Evolutionary conservation across 1,140 invertebrate species (phyloP).

Genomic region (Drosophila sproati): DNA sequence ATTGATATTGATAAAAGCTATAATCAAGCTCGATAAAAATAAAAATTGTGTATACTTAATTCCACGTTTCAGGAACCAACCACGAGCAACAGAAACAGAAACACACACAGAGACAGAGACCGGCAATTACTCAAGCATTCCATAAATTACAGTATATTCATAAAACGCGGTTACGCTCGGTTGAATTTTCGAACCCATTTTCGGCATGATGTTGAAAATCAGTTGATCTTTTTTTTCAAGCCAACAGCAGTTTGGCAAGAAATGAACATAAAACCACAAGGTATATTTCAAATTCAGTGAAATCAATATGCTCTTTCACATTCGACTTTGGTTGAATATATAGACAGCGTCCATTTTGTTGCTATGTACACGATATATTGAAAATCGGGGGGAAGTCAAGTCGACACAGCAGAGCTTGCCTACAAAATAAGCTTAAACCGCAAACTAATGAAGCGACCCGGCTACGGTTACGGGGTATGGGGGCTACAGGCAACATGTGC

Average conservation of each 20-base stretch:
- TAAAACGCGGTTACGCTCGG: background rate
- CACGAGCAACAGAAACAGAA: background rate
- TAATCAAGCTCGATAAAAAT: no score
- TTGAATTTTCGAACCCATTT: background rate
- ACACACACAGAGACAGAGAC: no score
- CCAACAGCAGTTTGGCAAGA: background rate
- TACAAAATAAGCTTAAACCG: constrained; percentile 57
- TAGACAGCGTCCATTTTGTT: background rate
- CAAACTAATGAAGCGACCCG: constrained; percentile 71
- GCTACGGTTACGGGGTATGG: constrained; percentile 32
- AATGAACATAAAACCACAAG: background rate
- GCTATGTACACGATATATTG: constrained; percentile 10
- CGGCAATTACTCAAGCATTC: background rate
- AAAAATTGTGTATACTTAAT: no score
- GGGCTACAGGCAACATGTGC: constrained; percentile 13
- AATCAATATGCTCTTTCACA: no score
- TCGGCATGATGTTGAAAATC: background rate
- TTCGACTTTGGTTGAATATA: no score
- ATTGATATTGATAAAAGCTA: no score
- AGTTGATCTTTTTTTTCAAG: background rate
- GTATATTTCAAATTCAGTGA: background rate
- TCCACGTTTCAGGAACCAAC: no score
- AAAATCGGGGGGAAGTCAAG: constrained; percentile 45
- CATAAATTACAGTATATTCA: background rate
- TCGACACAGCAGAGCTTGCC: constrained; percentile 14